Percentiles rank a stretch among this genome's conserved stretches.
Conservation (phyloP, 1,140 invertebrate species). For the Campoletis sonorensis region DNA sequence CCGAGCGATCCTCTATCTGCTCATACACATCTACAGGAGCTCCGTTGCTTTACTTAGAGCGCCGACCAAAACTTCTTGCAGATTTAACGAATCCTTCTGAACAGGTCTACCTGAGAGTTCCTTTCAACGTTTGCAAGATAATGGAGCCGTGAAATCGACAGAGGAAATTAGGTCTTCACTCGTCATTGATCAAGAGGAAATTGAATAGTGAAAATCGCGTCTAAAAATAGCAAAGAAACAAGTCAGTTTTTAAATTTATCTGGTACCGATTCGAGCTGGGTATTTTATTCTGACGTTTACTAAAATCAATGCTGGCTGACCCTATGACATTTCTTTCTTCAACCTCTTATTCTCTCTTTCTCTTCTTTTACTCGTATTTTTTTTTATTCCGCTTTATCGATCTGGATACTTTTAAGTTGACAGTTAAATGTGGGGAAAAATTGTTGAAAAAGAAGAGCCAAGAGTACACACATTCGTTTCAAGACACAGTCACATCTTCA, state of each 20-base stretch:
- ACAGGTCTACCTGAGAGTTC: not conserved
- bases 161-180: no score
- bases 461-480: no score
- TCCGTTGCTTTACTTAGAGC: slow-evolving; percentile 12
- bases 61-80: slow-evolving; percentile 35
- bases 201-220: not conserved
- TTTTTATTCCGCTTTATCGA: not conserved
- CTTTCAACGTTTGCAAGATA: not conserved
- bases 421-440: no score
- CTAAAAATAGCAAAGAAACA: not conserved
- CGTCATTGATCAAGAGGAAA: no score
- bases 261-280: not conserved
- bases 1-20: not conserved
- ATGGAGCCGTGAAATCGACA: not conserved
- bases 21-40: not conserved
- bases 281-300: not conserved
- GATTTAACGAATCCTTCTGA: slow-evolving; percentile 35
- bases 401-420: no score
- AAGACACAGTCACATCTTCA: not conserved
- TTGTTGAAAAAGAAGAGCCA: no score
- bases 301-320: not conserved
- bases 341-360: not conserved
- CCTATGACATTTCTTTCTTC: not conserved
- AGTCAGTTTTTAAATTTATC: not conserved
- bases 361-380: not conserved